Base-by-base conservation (phyloP, 2,888 invertebrate species). In the Drosophila neotestacea region DNA sequence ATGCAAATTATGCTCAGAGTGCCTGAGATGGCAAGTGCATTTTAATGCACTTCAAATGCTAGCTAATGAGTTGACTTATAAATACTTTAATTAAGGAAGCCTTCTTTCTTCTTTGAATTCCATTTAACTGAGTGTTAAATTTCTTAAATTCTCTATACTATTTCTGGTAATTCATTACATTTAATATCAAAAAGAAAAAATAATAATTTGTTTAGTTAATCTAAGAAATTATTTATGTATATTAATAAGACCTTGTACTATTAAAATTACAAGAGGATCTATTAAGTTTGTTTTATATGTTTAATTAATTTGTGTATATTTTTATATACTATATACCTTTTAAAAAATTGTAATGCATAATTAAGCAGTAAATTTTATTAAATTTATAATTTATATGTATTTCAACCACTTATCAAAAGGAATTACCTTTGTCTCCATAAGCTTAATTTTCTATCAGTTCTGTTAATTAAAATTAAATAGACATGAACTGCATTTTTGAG, bases 1-100 rank as follows among this genome's bases (percentile, higher is more conserved):
- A 83, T 86, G 82, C 79, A 86, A 81, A 83, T 86, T 58, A 59
- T 62, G 39, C 47, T 41, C 34, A n/a, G 32, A 65, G 48, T 66
- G 30, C 4, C 9, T 10, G 32, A n/a, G 34, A 10, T 58, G 13
- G 36, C 6, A 46, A 46, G 27, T 44, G 38, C 27, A 38, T 27
- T 51, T 38, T 3, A 55, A n/a, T 44, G 55, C n/a, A n/a, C 27
- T 7, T 36, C 55, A 10, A 56, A 44, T 28, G 44, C 36, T 6
- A 6, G n/a, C 72, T 75, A 72, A 77, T 77, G 62, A 75, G 72
- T 66, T 36, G 30, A 38, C n/a, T 32, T 34, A 10, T 39, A 28
- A 28, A 28, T 48, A 48, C 39, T 39, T 39, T 0, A 13, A 6
- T 7, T 39, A 7, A 6, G 6, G 1, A 7, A 39, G 6, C 2